Evolutionary conservation across 2,797 vertebrate genomes (phyloP).

Genomic region (Dendrocincla tyrannina): DNA sequence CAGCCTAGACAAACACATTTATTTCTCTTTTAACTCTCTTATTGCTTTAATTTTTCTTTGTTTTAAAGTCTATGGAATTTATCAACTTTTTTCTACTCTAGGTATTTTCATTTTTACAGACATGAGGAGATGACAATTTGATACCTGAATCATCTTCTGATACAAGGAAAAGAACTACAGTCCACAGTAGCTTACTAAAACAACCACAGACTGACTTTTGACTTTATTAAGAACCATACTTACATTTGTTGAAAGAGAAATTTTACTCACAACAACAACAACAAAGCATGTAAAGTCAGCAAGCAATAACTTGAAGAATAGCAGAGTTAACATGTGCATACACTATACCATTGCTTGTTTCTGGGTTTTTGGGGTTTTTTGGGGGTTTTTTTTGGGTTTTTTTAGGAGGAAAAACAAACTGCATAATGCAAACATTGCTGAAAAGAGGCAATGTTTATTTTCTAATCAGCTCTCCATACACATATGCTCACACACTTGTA

Average conservation of each 20-base stretch:
- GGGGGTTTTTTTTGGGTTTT: neutral
- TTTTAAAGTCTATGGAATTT: neutral
- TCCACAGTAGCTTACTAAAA: neutral
- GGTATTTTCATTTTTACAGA: neutral
- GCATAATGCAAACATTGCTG: accelerated
- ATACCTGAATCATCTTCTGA: neutral
- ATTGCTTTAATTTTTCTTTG: neutral
- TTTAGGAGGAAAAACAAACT: neutral
- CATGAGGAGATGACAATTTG: neutral
- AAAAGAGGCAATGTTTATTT: neutral
- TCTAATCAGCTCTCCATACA: neutral
- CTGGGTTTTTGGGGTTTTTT: no score
- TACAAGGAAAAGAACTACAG: neutral
- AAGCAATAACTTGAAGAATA: neutral
- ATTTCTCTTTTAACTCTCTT: neutral
- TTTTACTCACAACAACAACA: neutral
- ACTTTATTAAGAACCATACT: neutral
- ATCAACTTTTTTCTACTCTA: neutral
- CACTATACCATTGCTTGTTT: neutral
- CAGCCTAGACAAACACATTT: neutral
- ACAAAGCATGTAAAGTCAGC: neutral
- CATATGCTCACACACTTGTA: neutral
- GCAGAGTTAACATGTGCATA: neutral
- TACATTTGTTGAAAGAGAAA: neutral
- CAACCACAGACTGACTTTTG: neutral